phyloP scores from a whole-genome alignment of 2,113 vertebrate genomes.

The Siniperca chuatsi region DNA sequence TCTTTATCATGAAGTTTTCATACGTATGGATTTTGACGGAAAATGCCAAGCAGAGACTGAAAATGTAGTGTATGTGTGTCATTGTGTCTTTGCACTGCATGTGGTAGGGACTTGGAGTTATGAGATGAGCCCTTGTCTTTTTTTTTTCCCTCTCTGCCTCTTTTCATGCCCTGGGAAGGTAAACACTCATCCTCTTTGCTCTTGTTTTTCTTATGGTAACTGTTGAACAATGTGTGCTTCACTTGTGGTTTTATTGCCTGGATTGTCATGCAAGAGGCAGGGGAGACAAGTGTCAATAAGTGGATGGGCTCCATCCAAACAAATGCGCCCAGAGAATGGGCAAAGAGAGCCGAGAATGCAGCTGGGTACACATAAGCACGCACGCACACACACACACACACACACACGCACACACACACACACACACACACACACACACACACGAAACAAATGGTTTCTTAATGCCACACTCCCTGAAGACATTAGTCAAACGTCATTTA shows the following conservation, averaged over 20 bases:
- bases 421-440: background rate
- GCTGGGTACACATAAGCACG: constrained; percentile 79
- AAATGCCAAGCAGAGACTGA: constrained; percentile 27
- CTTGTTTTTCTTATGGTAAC: constrained; percentile 81
- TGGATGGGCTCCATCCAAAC: constrained; percentile 80
- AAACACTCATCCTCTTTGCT: constrained; percentile 81
- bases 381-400: constrained; percentile 8
- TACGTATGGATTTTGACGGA: constrained; percentile 44
- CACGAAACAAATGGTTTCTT: constrained; percentile 20
- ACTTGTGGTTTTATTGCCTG: constrained; percentile 83
- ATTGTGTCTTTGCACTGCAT: constrained; percentile 8
- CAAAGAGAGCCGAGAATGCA: constrained; percentile 74
- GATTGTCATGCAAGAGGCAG: constrained; percentile 82
- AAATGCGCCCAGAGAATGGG: constrained; percentile 74
- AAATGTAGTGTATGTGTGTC: background rate
- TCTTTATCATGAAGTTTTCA: constrained; percentile 53
- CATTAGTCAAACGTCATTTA: constrained; percentile 39
- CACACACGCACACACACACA: constrained; percentile 20
- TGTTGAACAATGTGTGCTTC: constrained; percentile 80
- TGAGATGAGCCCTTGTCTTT: constrained; percentile 54
- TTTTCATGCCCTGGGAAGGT: constrained; percentile 83
- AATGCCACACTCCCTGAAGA: constrained; percentile 31
- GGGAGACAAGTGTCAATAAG: constrained; percentile 84
- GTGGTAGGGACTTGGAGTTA: constrained; percentile 42
- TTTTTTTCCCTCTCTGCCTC: constrained; percentile 42